phyloP scores from a whole-genome alignment of 2,113 vertebrate genomes.

The Ophiodon elongatus region DNA sequence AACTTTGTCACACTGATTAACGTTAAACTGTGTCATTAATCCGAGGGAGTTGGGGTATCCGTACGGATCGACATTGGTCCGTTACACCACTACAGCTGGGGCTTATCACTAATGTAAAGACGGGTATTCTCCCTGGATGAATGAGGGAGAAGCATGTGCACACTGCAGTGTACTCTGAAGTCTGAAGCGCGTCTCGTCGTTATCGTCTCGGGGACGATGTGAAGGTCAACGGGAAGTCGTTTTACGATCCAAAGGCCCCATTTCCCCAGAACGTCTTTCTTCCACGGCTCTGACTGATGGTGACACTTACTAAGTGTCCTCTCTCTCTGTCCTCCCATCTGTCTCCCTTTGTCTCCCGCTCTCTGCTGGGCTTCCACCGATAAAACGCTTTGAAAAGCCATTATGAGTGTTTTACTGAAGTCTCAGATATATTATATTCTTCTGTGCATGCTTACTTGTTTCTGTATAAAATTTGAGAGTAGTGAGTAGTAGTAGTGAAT shows the following conservation, averaged over 20 bases:
- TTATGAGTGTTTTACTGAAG: not conserved
- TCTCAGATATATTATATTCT: not conserved
- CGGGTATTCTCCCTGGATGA: too few relatives aligned
- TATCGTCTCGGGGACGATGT: not conserved
- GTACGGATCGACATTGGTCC: too few relatives aligned
- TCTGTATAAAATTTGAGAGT: not conserved
- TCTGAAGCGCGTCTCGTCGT: constrained; percentile 5
- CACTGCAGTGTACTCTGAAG: not conserved
- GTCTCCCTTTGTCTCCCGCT: constrained; percentile 12
- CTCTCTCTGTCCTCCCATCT: not conserved
- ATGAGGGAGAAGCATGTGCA: not conserved
- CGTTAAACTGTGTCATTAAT: too few relatives aligned
- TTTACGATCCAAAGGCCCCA: constrained; percentile 19
- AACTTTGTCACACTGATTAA: too few relatives aligned
- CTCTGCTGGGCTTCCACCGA: not conserved
- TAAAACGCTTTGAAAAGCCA: not conserved
- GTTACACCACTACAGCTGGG: too few relatives aligned
- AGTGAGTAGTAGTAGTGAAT: too few relatives aligned
- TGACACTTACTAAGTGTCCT: not conserved
- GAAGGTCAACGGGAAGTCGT: constrained; percentile 6
- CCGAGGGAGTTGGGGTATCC: too few relatives aligned
- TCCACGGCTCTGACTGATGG: constrained; percentile 35
- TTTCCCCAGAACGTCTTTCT: constrained; percentile 11
- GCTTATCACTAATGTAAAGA: not conserved
- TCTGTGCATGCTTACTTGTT: not conserved